Evolutionary conservation across 2,888 invertebrate species (phyloP).

Genomic region (Zaprionus bogoriensis): DNA sequence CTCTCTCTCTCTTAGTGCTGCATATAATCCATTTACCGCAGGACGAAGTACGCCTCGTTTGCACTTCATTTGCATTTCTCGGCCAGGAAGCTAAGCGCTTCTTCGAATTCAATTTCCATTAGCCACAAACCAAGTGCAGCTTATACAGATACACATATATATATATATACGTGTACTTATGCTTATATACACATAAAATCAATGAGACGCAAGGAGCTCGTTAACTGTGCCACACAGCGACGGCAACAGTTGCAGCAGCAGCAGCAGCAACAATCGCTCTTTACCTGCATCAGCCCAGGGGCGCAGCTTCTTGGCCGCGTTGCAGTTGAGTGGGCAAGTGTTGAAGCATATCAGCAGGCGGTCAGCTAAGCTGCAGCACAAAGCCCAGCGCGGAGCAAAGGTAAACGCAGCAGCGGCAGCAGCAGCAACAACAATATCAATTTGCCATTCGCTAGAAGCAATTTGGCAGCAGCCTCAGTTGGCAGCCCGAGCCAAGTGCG

Average conservation of each 20-base stretch:
- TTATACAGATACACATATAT: not conserved
- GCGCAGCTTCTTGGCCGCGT: slow-evolving; percentile 1
- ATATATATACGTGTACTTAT: not conserved
- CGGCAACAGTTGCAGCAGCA: slow-evolving; percentile 1
- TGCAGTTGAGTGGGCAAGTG: slow-evolving; percentile 8
- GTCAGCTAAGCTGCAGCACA: slow-evolving; percentile 28
- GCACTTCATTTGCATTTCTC: slow-evolving; percentile 63
- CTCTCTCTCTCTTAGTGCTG: not conserved
- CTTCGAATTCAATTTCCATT: slow-evolving; percentile 61
- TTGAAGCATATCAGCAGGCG: slow-evolving; percentile 11
- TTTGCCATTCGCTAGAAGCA: slow-evolving; percentile 28
- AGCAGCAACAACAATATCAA: slow-evolving; percentile 12
- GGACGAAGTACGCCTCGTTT: slow-evolving; percentile 14
- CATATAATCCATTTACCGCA: not conserved
- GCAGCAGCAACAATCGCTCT: slow-evolving; percentile 13
- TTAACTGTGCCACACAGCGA: slow-evolving; percentile 39
- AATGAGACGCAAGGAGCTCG: slow-evolving; percentile 66
- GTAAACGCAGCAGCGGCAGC: slow-evolving; percentile 19
- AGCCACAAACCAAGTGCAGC: slow-evolving; percentile 17
- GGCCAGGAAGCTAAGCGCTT: slow-evolving; percentile 22
- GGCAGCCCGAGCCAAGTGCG: slow-evolving; percentile 21
- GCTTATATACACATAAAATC: slow-evolving; percentile 20
- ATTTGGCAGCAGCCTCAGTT: slow-evolving; percentile 51
- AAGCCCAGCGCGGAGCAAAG: slow-evolving; percentile 25
- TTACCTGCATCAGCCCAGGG: slow-evolving; percentile 20